Conservation (phyloP, 2,797 vertebrate genomes). For the Threskiornis aethiopicus region DNA sequence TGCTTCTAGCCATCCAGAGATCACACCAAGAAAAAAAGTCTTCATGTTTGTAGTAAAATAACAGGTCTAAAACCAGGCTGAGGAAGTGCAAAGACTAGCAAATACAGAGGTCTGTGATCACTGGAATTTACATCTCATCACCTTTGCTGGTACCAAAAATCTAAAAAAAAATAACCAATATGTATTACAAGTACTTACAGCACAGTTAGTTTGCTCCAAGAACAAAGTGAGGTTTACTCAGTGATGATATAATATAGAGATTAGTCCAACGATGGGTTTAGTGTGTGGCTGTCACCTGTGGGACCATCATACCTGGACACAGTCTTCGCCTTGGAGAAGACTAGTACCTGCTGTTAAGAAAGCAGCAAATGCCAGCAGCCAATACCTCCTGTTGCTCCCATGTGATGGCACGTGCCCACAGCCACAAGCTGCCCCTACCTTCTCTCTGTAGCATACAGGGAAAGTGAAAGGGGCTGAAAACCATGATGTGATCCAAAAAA, state of each 20-base stretch:
- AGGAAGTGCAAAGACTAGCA: neutral
- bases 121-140: neutral
- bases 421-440: neutral
- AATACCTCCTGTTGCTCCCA: neutral
- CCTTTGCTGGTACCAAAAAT: neutral
- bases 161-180: neutral
- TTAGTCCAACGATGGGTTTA: neutral
- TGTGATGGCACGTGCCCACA: neutral
- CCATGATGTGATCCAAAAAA: neutral
- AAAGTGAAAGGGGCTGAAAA: neutral
- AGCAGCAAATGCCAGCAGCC: neutral
- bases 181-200: neutral
- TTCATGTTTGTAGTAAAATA: neutral
- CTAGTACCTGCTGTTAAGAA: neutral
- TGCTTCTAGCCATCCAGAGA: neutral
- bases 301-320: accelerated
- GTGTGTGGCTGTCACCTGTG: neutral
- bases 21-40: neutral
- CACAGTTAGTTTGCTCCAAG: neutral
- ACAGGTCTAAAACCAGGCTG: neutral
- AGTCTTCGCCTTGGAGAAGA: neutral
- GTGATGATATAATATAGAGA: neutral
- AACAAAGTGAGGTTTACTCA: neutral
- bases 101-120: neutral
- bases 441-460: neutral